Evolutionary conservation across 2,888 invertebrate species (phyloP).

Genomic region (Nematopogon swammerdamellus): DNA sequence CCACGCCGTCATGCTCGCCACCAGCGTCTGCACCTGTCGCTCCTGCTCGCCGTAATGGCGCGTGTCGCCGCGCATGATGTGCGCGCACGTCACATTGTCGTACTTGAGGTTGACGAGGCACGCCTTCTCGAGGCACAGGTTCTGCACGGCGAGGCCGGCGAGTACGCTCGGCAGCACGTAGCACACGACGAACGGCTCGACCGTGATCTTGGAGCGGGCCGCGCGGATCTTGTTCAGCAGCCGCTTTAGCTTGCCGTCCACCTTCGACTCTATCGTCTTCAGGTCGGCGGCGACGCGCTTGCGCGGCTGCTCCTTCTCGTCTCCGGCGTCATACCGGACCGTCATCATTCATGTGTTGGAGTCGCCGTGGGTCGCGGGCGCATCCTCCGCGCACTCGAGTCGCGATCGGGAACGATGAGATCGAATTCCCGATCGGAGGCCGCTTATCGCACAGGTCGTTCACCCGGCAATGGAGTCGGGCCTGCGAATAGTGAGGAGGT

Average conservation of each 20-base stretch:
- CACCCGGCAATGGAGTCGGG: background rate
- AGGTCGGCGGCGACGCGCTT: slow-evolving; percentile 27
- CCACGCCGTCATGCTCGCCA: slow-evolving; percentile 58
- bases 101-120: slow-evolving; percentile 54
- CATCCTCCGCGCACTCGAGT: background rate
- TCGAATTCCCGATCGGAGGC: background rate
- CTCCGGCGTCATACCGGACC: slow-evolving; percentile 47
- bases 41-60: slow-evolving; percentile 38
- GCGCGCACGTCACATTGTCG: slow-evolving; percentile 50
- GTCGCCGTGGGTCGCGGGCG: background rate
- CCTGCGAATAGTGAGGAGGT: background rate
- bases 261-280: slow-evolving; percentile 29
- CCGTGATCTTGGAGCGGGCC: slow-evolving; percentile 50
- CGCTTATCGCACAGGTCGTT: background rate
- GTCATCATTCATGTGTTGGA: slow-evolving; percentile 29
- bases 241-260: slow-evolving; percentile 34
- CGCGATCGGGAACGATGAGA: background rate
- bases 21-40: slow-evolving; percentile 44
- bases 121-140: slow-evolving; percentile 56
- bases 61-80: slow-evolving; percentile 43
- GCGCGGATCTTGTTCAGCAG: slow-evolving; percentile 39
- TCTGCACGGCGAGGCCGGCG: slow-evolving; percentile 60
- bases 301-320: slow-evolving; percentile 15
- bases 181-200: slow-evolving; percentile 65
- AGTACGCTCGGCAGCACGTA: slow-evolving; percentile 64